phyloP scores from a whole-genome alignment of 2,888 invertebrate genomes.

The Seira sanloemensis region DNA sequence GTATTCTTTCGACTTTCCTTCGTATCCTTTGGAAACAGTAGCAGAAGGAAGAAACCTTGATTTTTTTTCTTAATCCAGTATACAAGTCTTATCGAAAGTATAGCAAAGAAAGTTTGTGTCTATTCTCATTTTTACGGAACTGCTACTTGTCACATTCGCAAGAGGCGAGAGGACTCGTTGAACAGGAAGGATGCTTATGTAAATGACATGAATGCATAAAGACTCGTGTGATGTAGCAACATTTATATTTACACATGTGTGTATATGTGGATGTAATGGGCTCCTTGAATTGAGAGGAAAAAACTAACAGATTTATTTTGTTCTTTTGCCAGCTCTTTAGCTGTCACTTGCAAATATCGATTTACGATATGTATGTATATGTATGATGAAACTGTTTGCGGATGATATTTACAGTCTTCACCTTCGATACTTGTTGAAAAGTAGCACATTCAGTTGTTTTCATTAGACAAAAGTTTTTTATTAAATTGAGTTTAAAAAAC shows the following conservation, averaged over 20 bases:
- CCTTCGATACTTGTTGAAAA: too few relatives aligned
- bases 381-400: too few relatives aligned
- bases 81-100: not conserved
- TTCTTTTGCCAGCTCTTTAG: not conserved
- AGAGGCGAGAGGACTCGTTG: not conserved
- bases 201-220: not conserved
- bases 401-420: too few relatives aligned
- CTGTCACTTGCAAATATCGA: not conserved
- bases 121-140: too few relatives aligned
- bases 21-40: too few relatives aligned
- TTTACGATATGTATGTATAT: too few relatives aligned
- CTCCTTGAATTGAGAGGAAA: not conserved
- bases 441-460: too few relatives aligned
- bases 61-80: not conserved
- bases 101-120: not conserved
- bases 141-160: not conserved
- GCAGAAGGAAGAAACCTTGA: too few relatives aligned
- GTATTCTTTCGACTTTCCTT: too few relatives aligned
- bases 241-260: conserved; percentile 23
- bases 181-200: conserved; percentile 6
- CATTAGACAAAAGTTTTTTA: too few relatives aligned
- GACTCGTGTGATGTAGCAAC: too few relatives aligned
- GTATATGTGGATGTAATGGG: conserved; percentile 44
- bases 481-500: not conserved
- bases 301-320: not conserved